These are phyloP conservation scores for Pheosia tremula DNA, from an alignment of 2,888 invertebrate genomes.

Conservation along the genomic window DNA sequence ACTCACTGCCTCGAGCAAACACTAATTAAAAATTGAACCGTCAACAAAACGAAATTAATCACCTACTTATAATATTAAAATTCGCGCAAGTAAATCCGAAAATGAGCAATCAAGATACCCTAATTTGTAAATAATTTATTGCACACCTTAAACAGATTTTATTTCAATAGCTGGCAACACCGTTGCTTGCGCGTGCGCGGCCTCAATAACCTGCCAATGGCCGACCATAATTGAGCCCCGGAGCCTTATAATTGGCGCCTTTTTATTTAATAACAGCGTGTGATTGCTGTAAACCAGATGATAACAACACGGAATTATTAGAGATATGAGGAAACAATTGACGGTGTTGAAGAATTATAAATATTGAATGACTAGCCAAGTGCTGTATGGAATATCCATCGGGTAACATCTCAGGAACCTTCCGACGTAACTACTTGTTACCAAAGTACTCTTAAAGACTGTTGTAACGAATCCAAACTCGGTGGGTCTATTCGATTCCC, in stretches of 20 bases:
- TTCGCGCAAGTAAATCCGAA: conserved; percentile 1
- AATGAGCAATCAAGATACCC: conserved; percentile 2
- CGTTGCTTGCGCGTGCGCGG: conserved; percentile 37
- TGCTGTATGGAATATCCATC: too few species aligned
- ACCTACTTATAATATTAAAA: conserved; percentile 1
- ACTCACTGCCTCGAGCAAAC: not conserved
- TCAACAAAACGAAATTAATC: not conserved
- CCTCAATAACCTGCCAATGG: conserved; percentile 57
- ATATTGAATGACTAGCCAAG: too few species aligned
- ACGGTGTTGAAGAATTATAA: not conserved
- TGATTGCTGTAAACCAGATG: conserved; percentile 47
- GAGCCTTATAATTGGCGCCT: conserved; percentile 69
- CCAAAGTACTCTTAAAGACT: too few species aligned
- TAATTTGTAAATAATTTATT: conserved; percentile 7
- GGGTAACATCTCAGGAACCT: too few species aligned
- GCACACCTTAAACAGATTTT: conserved; percentile 14
- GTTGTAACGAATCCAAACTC: too few species aligned
- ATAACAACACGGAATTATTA: conserved; percentile 27
- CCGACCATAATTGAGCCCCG: conserved; percentile 58
- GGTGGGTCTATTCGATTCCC: too few species aligned
- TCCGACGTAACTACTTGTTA: too few species aligned
- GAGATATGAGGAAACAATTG: conserved; percentile 27
- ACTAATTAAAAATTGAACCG: not conserved
- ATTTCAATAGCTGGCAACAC: conserved; percentile 32
- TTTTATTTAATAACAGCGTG: conserved; percentile 66